Percentiles rank a stretch among this genome's conserved stretches.
Evolutionary conservation across 2,888 invertebrate species (phyloP).

Genomic region (Apamea sordens): DNA sequence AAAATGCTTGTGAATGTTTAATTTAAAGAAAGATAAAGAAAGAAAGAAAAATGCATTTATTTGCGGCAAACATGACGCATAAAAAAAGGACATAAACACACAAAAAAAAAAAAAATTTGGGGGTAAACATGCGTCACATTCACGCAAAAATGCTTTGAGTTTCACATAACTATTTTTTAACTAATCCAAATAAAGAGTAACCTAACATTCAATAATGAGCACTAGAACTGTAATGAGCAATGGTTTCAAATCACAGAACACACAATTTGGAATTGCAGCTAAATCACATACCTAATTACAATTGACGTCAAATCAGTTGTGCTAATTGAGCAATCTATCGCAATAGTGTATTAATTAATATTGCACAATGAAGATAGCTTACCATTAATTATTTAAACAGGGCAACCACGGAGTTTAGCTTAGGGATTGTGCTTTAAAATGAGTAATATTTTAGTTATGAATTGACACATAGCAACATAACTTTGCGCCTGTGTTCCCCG

Average conservation of each 20-base stretch:
- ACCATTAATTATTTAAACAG: neutral
- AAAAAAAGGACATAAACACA: too few species aligned
- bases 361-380: neutral
- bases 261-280: neutral
- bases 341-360: slow-evolving; percentile 26
- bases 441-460: neutral
- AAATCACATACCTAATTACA: slow-evolving; percentile 3
- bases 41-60: too few species aligned
- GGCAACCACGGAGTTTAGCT: neutral
- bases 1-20: too few species aligned
- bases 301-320: neutral
- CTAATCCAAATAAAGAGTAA: neutral
- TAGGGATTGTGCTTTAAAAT: neutral
- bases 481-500: too few species aligned
- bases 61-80: too few species aligned
- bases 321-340: slow-evolving; percentile 39
- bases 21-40: too few species aligned
- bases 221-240: neutral
- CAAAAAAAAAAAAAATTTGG: too few species aligned
- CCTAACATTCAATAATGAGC: neutral
- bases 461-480: neutral
- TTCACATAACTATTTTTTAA: too few species aligned
- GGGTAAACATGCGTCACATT: too few species aligned
- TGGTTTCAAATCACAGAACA: neutral
- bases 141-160: too few species aligned